Base-by-base conservation (phyloP, 2,888 invertebrate species). In the Orthonevra nobilis region DNA sequence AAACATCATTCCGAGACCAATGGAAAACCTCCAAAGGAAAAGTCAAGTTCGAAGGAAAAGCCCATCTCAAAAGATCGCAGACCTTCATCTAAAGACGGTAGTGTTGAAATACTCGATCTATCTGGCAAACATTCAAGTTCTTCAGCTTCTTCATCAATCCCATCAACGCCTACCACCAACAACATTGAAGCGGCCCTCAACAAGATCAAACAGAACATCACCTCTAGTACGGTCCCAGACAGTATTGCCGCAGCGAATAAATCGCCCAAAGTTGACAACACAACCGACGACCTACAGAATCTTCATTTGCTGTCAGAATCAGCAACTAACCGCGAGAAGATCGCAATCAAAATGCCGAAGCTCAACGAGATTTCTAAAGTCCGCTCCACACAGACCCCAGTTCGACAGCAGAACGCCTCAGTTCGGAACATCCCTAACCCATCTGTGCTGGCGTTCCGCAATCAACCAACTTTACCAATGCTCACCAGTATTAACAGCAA, bases 341-440 rank as follows among this genome's bases (percentile, higher is more conserved):
- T 88, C 56, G 85, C 87, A 30, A 87, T 88, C 12, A 85, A 85
- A 64, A 70, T 75, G 14, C 72, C 83, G 48, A 83, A 81, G 79
- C 58, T 81, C 0, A 84, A 75, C 15, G 81, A 75, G 38, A 81
- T 81, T 19, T 75, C 70, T 3, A 81, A 75, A 46, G 77, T 77
- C 44, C 75, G 75, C 5, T 38, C 32, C 9, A 2, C 66, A 2
- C 74, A 81, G 12, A 12, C 85, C 6, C 84, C 87, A 12, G 85
- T 83, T 87, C 90, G 85, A 9, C 89, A 87, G 10, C 89, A 89
- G 77, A 92, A 92, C 84, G 92, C 92, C 66, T 91, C 90, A 15
- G 91, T 92, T 19, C 88, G 92, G 36, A 92, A 91, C 82, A 92
- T 92, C 81, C 92, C 92, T 3, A 92, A 92, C 86, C 92, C 92